A percentile compares a stretch with the other conserved stretches of the same genome.
These are phyloP conservation scores for Sebastes ruberrimus DNA, from an alignment of 2,797 vertebrate genomes.

Conservation along the genomic window DNA sequence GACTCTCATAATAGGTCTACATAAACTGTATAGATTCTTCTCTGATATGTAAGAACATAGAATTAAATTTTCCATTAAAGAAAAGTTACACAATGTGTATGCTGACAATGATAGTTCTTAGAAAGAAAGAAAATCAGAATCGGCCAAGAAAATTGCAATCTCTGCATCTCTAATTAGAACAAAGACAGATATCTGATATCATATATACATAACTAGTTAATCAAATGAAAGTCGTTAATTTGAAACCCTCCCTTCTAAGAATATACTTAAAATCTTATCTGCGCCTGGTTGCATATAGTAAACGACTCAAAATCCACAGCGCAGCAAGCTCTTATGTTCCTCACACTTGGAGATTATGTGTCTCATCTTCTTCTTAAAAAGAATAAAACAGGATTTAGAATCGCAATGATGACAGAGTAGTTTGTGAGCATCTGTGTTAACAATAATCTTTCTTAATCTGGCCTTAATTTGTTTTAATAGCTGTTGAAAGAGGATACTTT, in stretches of 20 bases:
- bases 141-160: background rate
- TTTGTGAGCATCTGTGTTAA: background rate
- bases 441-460: constrained; percentile 4
- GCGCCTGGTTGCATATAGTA: background rate
- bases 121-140: background rate
- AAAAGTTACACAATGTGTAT: background rate
- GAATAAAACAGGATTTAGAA: background rate
- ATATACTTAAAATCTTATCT: background rate
- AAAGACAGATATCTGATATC: background rate
- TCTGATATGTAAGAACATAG: background rate
- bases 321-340: background rate
- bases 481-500: background rate
- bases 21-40: background rate
- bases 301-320: background rate
- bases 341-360: background rate
- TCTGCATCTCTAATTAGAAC: background rate
- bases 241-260: background rate
- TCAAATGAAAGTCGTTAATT: background rate
- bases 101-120: background rate
- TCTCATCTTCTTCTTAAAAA: background rate
- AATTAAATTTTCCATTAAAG: background rate
- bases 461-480: background rate
- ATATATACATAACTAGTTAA: background rate
- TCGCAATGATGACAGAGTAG: background rate
- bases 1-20: background rate